These are phyloP conservation scores for Amblyjoppa proteus DNA, from an alignment of 2,888 invertebrate genomes.

Conservation along the genomic window DNA sequence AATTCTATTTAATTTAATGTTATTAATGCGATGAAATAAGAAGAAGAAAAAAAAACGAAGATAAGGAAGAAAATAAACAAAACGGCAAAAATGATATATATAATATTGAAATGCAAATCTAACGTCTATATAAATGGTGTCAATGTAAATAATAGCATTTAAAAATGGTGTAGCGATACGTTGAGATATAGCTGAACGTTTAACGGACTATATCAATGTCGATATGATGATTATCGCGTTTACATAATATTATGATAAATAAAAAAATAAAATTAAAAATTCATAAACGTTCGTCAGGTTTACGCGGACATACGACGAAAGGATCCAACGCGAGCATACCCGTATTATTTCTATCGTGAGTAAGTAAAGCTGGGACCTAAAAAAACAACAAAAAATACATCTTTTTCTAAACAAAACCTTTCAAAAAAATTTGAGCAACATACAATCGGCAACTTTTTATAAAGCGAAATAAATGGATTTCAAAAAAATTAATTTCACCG, in stretches of 20 bases:
- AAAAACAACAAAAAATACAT: constrained; percentile 41
- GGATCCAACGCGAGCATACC: constrained; percentile 34
- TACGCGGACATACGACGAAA: constrained; percentile 34
- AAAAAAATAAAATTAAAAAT: not conserved
- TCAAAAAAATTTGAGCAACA: not conserved
- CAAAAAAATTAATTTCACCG: not conserved
- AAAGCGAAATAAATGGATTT: not conserved
- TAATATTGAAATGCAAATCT: constrained; percentile 72
- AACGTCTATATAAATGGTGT: constrained; percentile 80
- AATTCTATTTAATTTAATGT: constrained; percentile 81
- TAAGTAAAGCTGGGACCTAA: constrained; percentile 59
- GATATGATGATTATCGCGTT: constrained; percentile 50
- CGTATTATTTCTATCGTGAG: constrained; percentile 24
- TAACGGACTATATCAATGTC: constrained; percentile 57
- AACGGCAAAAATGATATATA: constrained; percentile 51
- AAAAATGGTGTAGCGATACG: constrained; percentile 62
- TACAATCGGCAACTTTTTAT: constrained; percentile 16
- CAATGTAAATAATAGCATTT: constrained; percentile 83
- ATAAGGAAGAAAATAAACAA: constrained; percentile 19
- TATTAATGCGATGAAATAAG: constrained; percentile 34
- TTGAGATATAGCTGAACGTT: constrained; percentile 60
- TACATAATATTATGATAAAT: constrained; percentile 31
- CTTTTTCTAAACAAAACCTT: constrained; percentile 21
- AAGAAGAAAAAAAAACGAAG: constrained; percentile 21
- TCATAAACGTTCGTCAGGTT: not conserved